Percentiles rank a stretch among this genome's conserved stretches.
Conservation (phyloP, 2,113 vertebrate species). For the Micronycteris hirsuta region DNA sequence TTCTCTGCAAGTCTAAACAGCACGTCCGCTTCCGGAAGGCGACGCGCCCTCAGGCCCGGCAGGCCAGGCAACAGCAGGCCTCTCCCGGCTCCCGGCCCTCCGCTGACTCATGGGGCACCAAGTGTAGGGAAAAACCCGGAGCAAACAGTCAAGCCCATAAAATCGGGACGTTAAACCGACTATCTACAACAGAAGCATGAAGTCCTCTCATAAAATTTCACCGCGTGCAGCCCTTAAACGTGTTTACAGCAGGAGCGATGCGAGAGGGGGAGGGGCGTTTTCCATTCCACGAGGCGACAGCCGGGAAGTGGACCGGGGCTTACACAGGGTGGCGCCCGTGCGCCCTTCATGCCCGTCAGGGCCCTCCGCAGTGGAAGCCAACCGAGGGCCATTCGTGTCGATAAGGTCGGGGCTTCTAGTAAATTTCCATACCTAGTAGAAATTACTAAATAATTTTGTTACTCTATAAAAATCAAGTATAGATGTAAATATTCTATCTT, state of each 20-base stretch:
- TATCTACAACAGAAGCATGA: not conserved
- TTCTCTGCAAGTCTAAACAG: constrained; percentile 64
- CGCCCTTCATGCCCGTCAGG: not conserved
- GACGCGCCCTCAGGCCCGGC: constrained; percentile 61
- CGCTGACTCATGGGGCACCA: constrained; percentile 27
- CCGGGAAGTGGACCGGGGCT: not conserved
- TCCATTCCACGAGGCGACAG: not conserved
- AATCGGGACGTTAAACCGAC: not conserved
- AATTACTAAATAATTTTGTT: not conserved
- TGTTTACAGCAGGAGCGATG: not conserved
- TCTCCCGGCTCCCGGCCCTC: not conserved
- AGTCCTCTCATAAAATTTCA: constrained; percentile 3
- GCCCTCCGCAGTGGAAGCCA: not conserved
- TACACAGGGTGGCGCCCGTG: rapidly evolving
- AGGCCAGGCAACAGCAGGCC: constrained; percentile 43
- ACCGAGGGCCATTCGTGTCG: not conserved
- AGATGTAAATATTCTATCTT: not conserved
- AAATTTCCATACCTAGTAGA: not conserved
- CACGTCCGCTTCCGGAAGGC: constrained; percentile 48
- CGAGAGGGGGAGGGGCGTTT: not conserved
- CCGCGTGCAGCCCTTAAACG: not conserved
- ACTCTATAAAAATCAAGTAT: not conserved
- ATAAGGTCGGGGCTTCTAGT: not conserved
- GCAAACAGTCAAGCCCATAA: constrained; percentile 41
- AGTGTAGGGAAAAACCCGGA: not conserved